These are phyloP conservation scores for Drosophila setosimentum DNA, from an alignment of 2,888 invertebrate species.

Conservation along the genomic window DNA sequence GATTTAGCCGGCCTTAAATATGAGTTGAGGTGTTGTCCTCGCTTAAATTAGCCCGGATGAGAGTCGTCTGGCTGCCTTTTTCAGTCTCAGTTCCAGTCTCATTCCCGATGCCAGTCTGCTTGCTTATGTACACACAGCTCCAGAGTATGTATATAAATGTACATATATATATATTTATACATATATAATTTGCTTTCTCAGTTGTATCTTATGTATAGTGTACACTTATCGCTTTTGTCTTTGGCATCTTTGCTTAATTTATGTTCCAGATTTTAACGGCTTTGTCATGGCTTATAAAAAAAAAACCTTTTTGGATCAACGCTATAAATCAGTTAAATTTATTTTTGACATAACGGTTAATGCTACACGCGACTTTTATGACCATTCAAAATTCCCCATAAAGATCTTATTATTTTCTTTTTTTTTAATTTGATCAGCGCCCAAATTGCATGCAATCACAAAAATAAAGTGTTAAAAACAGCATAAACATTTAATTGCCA, in stretches of 20 bases:
- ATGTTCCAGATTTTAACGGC: slow-evolving; percentile 64
- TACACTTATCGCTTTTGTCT: slow-evolving; percentile 70
- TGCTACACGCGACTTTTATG: slow-evolving; percentile 64
- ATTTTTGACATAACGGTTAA: slow-evolving; percentile 50
- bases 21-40: slow-evolving; percentile 83
- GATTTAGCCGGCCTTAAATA: slow-evolving; percentile 83
- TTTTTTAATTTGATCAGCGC: slow-evolving; percentile 36
- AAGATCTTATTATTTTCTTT: slow-evolving; percentile 22
- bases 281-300: slow-evolving; percentile 49
- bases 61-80: slow-evolving; percentile 52
- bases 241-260: slow-evolving; percentile 73
- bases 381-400: slow-evolving; percentile 37
- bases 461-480: slow-evolving; percentile 69
- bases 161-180: slow-evolving; percentile 6
- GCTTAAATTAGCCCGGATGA: slow-evolving; percentile 77
- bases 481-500: slow-evolving; percentile 74
- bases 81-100: slow-evolving; percentile 2
- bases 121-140: slow-evolving; percentile 23
- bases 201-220: slow-evolving; percentile 38
- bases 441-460: slow-evolving; percentile 58
- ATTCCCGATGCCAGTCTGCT: slow-evolving; percentile 30
- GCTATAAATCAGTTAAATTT: slow-evolving; percentile 70
- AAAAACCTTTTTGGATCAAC: slow-evolving; percentile 57
- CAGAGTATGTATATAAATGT: background rate
- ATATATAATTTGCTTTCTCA: slow-evolving; percentile 50